Evolutionary conservation across 2,888 invertebrate genomes (phyloP), one percentile per base, ranked within the genome.

Genomic region (Cheilosia scutellata): DNA sequence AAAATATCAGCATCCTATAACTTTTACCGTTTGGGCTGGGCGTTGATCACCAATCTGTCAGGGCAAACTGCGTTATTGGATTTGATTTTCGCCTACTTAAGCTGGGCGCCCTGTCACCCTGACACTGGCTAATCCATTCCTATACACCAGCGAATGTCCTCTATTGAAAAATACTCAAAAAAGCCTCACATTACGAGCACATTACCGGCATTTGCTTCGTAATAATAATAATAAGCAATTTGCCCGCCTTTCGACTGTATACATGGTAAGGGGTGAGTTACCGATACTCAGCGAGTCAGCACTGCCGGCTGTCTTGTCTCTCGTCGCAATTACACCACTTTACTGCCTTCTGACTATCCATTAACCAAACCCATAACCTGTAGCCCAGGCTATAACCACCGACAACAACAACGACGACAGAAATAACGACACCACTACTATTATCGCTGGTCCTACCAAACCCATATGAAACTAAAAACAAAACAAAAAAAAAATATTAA

Each of bases 181-280:
- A 60, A 49, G 37, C 51, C 62, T 29, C 25, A 65, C 49, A 66
- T 72, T 82, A 51, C 86, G 44, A 63, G 66, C 71, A 62, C 68
- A 77, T 86, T 82, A 86, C 82, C 66, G 86, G 76, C 77, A 82
- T 86, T 86, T 62, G 66, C 68, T 68, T 77, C 66, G 72, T 63
- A 76, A 86, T 77, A 86, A 82, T 80, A 86, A 86, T 86, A 86
- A 86, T 86, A 86, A 86, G 72, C 86, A 82, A 77, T 86, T 86
- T 86, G 77, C 71, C 86, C 82, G 62, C 82, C 82, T 80, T 20
- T 72, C 72, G 11, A 58, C 63, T 20, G 20, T 20, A 20, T 5
- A 11, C 16, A 31, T 37, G 29, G 66, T 6, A 47, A 49, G 75
- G 57, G 75, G 77, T 57, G 51, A 66, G 13, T 68, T 63, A 72